These are phyloP conservation scores for Vombatus ursinus DNA, from an alignment of 2,113 vertebrate genomes.

Conservation along the genomic window DNA sequence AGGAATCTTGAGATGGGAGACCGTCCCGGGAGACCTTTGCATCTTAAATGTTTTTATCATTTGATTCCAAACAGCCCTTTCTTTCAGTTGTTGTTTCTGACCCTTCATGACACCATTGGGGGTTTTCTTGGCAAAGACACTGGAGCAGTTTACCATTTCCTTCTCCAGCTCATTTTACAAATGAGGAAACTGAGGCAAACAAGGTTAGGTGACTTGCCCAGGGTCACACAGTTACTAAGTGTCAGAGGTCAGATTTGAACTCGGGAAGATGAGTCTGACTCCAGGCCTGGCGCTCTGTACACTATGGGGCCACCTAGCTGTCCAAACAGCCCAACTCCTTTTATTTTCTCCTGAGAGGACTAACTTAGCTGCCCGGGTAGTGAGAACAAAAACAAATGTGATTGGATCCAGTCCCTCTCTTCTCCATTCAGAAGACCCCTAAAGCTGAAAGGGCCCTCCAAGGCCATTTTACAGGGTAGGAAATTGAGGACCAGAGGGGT, in stretches of 20 bases:
- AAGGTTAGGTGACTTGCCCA: not conserved
- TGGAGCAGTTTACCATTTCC: not conserved
- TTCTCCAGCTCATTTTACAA: not conserved
- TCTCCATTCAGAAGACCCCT: not conserved
- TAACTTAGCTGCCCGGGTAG: not conserved
- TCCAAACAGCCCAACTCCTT: not conserved
- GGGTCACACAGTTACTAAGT: not conserved
- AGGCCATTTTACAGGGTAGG: not conserved
- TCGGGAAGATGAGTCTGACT: not conserved
- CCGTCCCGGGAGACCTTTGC: not conserved
- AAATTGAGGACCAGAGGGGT: not conserved
- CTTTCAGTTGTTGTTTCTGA: not conserved
- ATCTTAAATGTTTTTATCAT: not conserved
- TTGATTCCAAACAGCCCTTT: not conserved
- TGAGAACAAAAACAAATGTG: not conserved
- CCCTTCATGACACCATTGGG: not conserved
- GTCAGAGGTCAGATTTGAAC: not conserved
- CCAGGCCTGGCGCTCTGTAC: too few relatives aligned
- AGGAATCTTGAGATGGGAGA: not conserved
- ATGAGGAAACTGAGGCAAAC: not conserved
- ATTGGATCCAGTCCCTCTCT: not conserved
- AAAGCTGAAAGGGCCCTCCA: not conserved
- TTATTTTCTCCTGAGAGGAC: not conserved
- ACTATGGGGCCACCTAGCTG: too few relatives aligned
- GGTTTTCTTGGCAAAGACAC: not conserved